Evolutionary conservation across 2,797 vertebrate genomes (phyloP), one percentile per base, ranked within the genome.

Genomic region (Aplochiton taeniatus): DNA sequence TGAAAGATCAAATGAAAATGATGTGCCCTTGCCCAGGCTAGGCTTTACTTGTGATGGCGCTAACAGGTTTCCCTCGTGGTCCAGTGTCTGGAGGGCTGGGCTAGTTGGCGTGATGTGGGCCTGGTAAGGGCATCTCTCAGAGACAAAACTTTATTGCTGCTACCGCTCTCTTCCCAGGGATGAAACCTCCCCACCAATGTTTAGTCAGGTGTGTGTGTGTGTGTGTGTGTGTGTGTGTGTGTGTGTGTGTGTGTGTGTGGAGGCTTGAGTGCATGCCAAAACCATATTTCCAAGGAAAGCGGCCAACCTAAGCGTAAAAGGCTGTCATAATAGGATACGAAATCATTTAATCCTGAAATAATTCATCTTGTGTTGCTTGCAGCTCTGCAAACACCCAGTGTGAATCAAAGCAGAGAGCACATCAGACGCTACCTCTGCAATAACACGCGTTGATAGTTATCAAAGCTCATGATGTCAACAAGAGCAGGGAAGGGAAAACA

Each of bases 231-330:
- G 43, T 11, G 10, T 16, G 43, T 13, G 43, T 11, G 10, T 16
- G 43, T 13, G 43, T 11, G 10, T 16, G 43, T 13, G 58, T 60
- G 57, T 47, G 44, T 11, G 10, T 16, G 43, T 13, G 43, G 9
- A 11, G 52, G 16, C 52, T 53, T 4, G 2, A 19, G 13, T 18
- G 19, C 11, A 19, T 19, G 83, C 86, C 90, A 92, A 81, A 85
- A 75, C 70, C 77, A 61, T 20, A 71, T 90, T 91, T 86, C 83
- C 79, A 82, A 88, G 83, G 87, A 88, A 88, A 90, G 75, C 18
- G 62, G 86, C 87, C 83, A 86, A 65, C 73, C 80, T 41, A 68
- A 81, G 72, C 70, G 72, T 74, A 70, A 75, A 81, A 78, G 86
- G 77, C 78, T 83, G 81, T 81, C 77, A 68, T 61, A 76, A 81